Percentiles rank a stretch among this genome's conserved stretches.
Evolutionary conservation across 2,797 vertebrate genomes (phyloP).

Genomic region (Myotis findleyi): DNA sequence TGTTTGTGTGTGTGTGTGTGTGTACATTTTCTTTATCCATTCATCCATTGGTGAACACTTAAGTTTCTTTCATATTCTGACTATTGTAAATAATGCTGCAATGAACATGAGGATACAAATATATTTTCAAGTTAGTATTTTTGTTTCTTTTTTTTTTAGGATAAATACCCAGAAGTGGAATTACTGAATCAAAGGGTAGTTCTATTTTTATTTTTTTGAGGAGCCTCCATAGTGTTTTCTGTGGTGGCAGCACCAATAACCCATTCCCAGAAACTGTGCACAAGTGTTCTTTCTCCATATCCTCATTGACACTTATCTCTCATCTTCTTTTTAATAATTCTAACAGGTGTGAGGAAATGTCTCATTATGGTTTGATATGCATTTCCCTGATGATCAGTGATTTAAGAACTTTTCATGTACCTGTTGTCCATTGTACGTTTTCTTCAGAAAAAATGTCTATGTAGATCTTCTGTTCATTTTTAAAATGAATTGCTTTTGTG

Average conservation of each 20-base stretch:
- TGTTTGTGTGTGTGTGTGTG: neutral
- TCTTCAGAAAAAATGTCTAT: neutral
- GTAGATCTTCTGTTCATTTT: neutral
- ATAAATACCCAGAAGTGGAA: neutral
- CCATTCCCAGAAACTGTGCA: neutral
- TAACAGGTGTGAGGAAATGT: neutral
- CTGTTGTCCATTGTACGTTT: neutral
- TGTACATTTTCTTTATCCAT: neutral
- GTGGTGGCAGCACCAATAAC: neutral
- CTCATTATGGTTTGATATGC: neutral
- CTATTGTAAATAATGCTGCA: neutral
- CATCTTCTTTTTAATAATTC: neutral
- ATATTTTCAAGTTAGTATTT: neutral
- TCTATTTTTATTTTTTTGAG: neutral
- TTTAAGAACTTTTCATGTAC: neutral
- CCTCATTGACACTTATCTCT: neutral
- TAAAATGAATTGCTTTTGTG: too few species aligned
- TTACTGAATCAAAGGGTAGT: neutral
- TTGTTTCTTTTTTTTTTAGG: neutral
- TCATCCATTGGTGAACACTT: neutral
- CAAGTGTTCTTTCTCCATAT: neutral
- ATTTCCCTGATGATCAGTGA: neutral
- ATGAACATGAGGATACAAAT: neutral
- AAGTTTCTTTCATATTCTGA: neutral
- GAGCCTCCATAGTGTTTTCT: neutral